Evolutionary conservation across 2,797 vertebrate species (phyloP).

Genomic region (Myotis findleyi): DNA sequence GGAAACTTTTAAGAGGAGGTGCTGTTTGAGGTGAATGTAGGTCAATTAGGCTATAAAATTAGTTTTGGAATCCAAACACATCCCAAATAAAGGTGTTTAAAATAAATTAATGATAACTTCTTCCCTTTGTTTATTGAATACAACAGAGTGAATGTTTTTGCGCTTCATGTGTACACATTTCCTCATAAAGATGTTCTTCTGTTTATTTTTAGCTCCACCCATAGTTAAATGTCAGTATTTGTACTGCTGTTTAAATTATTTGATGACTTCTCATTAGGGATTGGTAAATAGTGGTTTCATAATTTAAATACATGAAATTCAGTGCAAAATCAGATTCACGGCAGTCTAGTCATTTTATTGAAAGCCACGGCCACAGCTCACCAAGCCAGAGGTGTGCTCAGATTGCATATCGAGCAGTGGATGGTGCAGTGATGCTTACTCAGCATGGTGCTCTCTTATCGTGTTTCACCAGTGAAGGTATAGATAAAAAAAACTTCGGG

Average conservation of each 20-base stretch:
- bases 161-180: conserved; percentile 80
- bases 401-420: conserved; percentile 83
- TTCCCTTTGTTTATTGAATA: conserved; percentile 66
- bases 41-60: background rate
- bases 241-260: conserved; percentile 86
- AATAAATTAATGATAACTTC: conserved; percentile 62
- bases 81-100: conserved; percentile 54
- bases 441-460: conserved; percentile 73
- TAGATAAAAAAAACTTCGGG: conserved; percentile 70
- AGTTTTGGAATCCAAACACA: background rate
- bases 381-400: conserved; percentile 83
- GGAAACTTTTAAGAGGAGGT: background rate
- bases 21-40: background rate
- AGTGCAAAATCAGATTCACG: conserved; percentile 87
- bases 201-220: conserved; percentile 86
- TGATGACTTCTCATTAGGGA: conserved; percentile 88
- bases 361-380: conserved; percentile 80
- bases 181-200: conserved; percentile 81
- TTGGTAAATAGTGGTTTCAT: conserved; percentile 85
- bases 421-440: conserved; percentile 77
- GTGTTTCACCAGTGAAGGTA: conserved; percentile 72
- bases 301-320: conserved; percentile 87
- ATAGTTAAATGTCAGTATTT: conserved; percentile 84
- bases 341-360: conserved; percentile 86
- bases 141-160: conserved; percentile 68